Base-by-base conservation (phyloP, 2,888 invertebrate genomes). In the Argynnis bischoffii region DNA sequence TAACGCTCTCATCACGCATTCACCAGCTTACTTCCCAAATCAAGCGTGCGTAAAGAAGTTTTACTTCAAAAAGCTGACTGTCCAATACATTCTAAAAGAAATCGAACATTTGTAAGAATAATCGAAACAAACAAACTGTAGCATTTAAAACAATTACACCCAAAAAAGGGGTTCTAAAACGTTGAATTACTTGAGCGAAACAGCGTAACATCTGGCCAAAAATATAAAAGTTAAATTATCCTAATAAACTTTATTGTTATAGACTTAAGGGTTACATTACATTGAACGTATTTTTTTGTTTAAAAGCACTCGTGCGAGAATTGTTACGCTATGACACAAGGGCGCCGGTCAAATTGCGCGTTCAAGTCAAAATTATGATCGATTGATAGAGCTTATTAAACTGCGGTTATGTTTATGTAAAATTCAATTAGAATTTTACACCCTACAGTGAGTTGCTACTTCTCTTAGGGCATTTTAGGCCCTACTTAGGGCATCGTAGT, bases 301-400 rank as follows among this genome's bases (percentile, higher is more conserved):
- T 75, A 70, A 41, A 71, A 21, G 76, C 81, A 74, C 41, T 79
- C 76, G 73, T 72, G 77, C 79, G 77, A 66, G 72, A 79, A 82
- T 81, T 80, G 83, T 78, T 79, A 81, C 82, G 81, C 74, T 69
- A 56, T 47, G 60, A 35, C 46, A 63, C 65, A 63, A 46, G 63
- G 63, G 50, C 53, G 61, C 26, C 57, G 63, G 65, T 75, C 79
- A 67, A 69, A 64, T 66, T 67, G 65, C 63, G 55, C 63, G 57
- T 65, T 56, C 18, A 65, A 60, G 51, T 63, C 67, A 31, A 66
- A 64, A 60, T 69, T 68, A 66, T 53, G 59, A 67, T 70, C 69
- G 66, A 68, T 72, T 50, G 67, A 63, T 64, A 55, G 16, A 26
- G 46, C 35, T 31, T 14, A 61, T 50, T 57, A 35, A 61, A 5